Base-by-base conservation (phyloP, 2,113 vertebrate genomes). In the Oxyruncus cristatus region DNA sequence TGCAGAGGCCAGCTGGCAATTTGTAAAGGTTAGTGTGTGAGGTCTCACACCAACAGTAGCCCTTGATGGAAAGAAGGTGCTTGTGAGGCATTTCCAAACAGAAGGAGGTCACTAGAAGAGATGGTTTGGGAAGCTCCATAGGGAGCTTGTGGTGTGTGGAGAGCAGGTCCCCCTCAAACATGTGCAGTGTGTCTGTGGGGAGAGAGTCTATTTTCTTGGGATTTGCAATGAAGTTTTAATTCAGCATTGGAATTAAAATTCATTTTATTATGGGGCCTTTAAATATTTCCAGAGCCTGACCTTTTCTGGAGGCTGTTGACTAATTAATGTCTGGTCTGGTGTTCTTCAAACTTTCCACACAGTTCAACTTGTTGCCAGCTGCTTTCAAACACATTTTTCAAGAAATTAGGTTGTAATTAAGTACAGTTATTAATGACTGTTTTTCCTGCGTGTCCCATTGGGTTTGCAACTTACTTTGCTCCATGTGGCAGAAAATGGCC, bases 261-360 rank as follows among this genome's bases (percentile, higher is more conserved):
- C 30, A 66, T 94, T 96, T 95, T 90, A 93, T 94, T 92, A 93
- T 75, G 79, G 75, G 82, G 50, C 83, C 88, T 93, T 96, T 96
- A 96, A 96, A 91, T 79, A 96, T 96, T 97, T 96, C 96, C 95
- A 97, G 92, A 96, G 79, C 59, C 81, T 94, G 95, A 95, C 95
- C 92, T 92, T 90, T 95, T 83, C 93, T 96, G 82, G 82, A 96
- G 90, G 82, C 88, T 95, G 82, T 90, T 97, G 93, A 92, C 95
- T 96, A 96, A 97, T 96, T 96, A 94, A 96, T 95, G 92, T 96
- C 96, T 94, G 90, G 67, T 97, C 95, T 97, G 95, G 92, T 95
- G 58, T 96, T 95, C 95, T 94, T 97, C 95, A 97, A 96, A 97
- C 95, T 97, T 97, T 97, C 95, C 95, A 96, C 90, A 74, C 26